Base-by-base conservation (phyloP, 2,113 vertebrate species). In the Tor tambroides region DNA sequence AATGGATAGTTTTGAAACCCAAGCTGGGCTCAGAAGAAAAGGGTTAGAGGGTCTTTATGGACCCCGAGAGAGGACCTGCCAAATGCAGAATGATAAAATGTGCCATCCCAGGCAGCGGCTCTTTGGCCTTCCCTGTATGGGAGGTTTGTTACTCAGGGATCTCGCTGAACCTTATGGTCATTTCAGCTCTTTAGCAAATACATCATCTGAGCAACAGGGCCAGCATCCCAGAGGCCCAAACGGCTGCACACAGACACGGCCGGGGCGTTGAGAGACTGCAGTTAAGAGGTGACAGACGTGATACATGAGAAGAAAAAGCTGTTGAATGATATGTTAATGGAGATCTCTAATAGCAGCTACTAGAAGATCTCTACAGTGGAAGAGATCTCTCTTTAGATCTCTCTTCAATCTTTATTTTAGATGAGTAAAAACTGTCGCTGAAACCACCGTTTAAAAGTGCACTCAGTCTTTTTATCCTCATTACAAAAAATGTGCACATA, bases 1-100 rank as follows among this genome's bases (percentile, higher is more conserved):
- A 91, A 91, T 92, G 89, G 89, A 91, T 89, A 91, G 91, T 76
- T 85, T 86, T 88, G 90, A 30, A 81, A 81, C 15, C 59, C 35
- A 81, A 90, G 87, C 63, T 46, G 46, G 2, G 43, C 30, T 72
- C 6, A 3, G 51, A n/a, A 30, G 28, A 28, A 85, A 71, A 26
- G 26, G 12, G 41, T 74, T 83, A 69, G 59, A 81, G 38, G 72
- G 72, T 81, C 59, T 84, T 78, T 75, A 49, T 19, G 61, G 63
- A 85, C 84, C 78, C 61, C 19, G 12, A 56, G 61, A 83, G 83
- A 79, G 67, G 56, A 63, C 14, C 67, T 71, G 54, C 79, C 67
- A 79, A 82, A 77, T 12, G 54, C 9, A 6, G 26, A 83, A 72
- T 65, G 84, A 87, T 74, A 30, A 86, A 88, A 77, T 49, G 35